Percentiles rank a stretch among this genome's conserved stretches.
These are phyloP conservation scores for Apogon talboti DNA, from an alignment of 2,797 vertebrate species.

Conservation along the genomic window DNA sequence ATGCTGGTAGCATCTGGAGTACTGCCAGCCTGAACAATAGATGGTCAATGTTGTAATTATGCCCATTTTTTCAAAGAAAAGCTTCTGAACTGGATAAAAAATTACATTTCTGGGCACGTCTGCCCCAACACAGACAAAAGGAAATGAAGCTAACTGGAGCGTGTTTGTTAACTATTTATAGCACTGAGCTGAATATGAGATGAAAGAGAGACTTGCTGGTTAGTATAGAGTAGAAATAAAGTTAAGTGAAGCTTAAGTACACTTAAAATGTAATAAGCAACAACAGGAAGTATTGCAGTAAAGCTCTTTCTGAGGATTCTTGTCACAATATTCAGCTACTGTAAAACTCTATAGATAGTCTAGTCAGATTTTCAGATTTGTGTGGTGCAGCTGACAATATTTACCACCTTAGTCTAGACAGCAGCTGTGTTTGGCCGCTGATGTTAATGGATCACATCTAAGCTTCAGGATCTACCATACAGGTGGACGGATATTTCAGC, in stretches of 20 bases:
- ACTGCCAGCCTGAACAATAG: neutral
- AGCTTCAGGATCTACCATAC: conserved; percentile 21
- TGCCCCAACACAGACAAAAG: neutral
- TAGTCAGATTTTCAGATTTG: neutral
- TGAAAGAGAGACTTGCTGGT: neutral
- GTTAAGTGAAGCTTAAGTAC: neutral
- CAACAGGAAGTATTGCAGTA: neutral
- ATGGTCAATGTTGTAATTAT: conserved; percentile 7
- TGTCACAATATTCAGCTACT: neutral
- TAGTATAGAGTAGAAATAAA: neutral
- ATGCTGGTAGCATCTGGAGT: conserved; percentile 9
- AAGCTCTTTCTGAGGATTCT: neutral
- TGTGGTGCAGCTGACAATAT: conserved; percentile 5
- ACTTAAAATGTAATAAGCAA: neutral
- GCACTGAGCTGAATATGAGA: too few relatives aligned
- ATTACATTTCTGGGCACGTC: conserved; percentile 22
- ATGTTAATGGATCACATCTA: conserved; percentile 19
- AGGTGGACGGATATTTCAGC: neutral
- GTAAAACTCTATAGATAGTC: neutral
- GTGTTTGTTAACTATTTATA: neutral
- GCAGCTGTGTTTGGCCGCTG: conserved; percentile 46
- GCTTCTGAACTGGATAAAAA: conserved; percentile 21
- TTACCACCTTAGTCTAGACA: conserved; percentile 24
- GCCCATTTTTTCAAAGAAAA: conserved; percentile 15
- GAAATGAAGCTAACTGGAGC: neutral